phyloP scores from a whole-genome alignment of 2,797 vertebrate species.

The Danio kyathit region DNA sequence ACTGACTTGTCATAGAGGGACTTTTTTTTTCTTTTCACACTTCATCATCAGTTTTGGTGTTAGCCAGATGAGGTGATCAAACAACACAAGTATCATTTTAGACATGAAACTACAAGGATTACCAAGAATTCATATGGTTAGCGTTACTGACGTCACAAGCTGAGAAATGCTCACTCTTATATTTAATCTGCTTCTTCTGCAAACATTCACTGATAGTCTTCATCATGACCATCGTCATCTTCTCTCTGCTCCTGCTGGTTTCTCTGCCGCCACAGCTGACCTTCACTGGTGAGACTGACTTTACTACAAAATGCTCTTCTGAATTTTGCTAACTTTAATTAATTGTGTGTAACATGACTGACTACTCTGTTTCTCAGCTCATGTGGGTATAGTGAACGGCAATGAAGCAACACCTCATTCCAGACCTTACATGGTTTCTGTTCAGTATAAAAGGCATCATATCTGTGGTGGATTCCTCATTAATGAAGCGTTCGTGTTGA shows the following conservation, averaged over 20 bases:
- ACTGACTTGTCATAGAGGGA: too few relatives aligned
- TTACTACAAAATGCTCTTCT: background rate
- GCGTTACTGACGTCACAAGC: background rate
- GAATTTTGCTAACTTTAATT: too few relatives aligned
- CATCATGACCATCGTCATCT: constrained; percentile 25
- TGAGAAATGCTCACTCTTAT: background rate
- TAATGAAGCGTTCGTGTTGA: constrained; percentile 68
- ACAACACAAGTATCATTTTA: background rate
- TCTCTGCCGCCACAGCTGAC: constrained; percentile 27
- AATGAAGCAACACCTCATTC: constrained; percentile 15
- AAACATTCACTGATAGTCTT: background rate
- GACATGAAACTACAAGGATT: background rate
- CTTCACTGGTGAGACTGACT: background rate
- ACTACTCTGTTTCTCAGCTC: constrained; percentile 26
- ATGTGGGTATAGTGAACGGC: constrained; percentile 52
- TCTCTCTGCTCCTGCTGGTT: constrained; percentile 40
- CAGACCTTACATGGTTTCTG: constrained; percentile 70
- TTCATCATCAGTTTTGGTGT: background rate
- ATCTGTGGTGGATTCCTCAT: constrained; percentile 72
- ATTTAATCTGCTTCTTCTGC: background rate
- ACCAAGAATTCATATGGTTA: background rate
- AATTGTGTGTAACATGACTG: too few relatives aligned
- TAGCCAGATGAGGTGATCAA: background rate
- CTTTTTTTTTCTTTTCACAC: background rate
- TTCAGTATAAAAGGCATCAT: constrained; percentile 53